These are phyloP conservation scores for Sialia sialis DNA, from an alignment of 2,113 vertebrate genomes.

Conservation along the genomic window DNA sequence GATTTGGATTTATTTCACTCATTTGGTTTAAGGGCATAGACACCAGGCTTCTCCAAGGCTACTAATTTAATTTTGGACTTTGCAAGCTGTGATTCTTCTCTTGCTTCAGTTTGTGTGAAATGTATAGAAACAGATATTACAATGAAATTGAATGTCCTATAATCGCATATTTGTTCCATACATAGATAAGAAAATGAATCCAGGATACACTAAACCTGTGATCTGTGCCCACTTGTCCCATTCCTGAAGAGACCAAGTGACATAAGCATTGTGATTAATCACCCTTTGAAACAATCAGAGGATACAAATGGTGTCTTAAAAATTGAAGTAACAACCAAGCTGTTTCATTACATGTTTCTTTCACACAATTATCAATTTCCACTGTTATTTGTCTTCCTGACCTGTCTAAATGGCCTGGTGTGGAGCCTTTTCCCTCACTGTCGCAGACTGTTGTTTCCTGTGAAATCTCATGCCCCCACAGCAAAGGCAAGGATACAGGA, in stretches of 20 bases:
- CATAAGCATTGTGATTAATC: neutral
- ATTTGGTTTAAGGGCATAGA: neutral
- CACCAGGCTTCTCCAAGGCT: neutral
- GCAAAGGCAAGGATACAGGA: neutral
- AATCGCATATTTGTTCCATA: neutral
- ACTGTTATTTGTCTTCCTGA: neutral
- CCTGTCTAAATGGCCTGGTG: neutral
- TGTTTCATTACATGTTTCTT: neutral
- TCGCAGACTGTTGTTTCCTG: neutral
- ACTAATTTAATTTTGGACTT: neutral
- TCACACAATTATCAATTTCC: neutral
- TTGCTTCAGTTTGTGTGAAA: neutral
- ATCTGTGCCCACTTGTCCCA: neutral
- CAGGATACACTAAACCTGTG: neutral
- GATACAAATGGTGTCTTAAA: neutral
- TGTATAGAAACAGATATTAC: neutral
- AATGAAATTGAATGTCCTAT: neutral
- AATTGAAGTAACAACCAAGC: neutral
- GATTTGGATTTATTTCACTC: neutral
- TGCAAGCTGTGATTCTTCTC: neutral
- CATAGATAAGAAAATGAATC: neutral
- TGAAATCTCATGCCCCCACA: accelerated
- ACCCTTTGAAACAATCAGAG: neutral
- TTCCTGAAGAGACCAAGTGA: neutral
- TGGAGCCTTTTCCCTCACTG: neutral